Conservation (phyloP, 2,797 vertebrate genomes). For the Gymnoscopelus braueri region DNA sequence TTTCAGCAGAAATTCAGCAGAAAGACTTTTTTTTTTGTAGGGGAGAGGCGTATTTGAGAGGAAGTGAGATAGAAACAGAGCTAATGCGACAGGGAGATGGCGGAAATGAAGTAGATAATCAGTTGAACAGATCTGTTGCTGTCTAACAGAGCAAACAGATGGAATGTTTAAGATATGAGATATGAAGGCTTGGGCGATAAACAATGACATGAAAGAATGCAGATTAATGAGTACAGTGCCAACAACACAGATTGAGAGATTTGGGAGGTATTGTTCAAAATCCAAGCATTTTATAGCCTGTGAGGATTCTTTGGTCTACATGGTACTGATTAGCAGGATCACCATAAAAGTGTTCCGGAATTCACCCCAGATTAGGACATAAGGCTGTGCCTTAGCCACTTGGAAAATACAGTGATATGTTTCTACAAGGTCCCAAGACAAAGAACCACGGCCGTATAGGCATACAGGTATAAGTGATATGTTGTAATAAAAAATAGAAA, state of each 20-base stretch:
- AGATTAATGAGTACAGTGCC: constrained; percentile 19
- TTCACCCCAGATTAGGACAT: not conserved
- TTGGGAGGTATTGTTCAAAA: constrained; percentile 7
- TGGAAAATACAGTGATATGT: too few relatives aligned
- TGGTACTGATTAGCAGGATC: too few relatives aligned
- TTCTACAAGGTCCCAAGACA: too few relatives aligned
- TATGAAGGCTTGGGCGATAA: constrained; percentile 11
- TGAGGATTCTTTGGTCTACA: too few relatives aligned
- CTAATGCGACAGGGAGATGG: constrained; percentile 21
- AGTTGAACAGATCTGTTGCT: constrained; percentile 27
- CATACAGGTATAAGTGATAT: too few relatives aligned
- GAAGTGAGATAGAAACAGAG: constrained; percentile 5
- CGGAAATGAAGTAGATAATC: constrained; percentile 28
- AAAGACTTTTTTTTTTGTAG: constrained; percentile 49
- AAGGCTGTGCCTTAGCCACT: too few relatives aligned
- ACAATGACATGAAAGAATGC: constrained; percentile 16
- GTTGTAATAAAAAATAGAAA: not conserved
- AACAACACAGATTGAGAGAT: constrained; percentile 4
- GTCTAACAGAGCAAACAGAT: constrained; percentile 24
- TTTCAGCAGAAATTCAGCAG: constrained; percentile 72
- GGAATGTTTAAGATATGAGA: constrained; percentile 21
- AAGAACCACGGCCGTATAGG: too few relatives aligned
- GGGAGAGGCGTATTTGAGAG: constrained; percentile 17
- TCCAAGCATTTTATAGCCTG: not conserved
- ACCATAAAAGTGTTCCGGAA: not conserved